Conservation (phyloP, 2,113 vertebrate species). For the Sylvia atricapilla region DNA sequence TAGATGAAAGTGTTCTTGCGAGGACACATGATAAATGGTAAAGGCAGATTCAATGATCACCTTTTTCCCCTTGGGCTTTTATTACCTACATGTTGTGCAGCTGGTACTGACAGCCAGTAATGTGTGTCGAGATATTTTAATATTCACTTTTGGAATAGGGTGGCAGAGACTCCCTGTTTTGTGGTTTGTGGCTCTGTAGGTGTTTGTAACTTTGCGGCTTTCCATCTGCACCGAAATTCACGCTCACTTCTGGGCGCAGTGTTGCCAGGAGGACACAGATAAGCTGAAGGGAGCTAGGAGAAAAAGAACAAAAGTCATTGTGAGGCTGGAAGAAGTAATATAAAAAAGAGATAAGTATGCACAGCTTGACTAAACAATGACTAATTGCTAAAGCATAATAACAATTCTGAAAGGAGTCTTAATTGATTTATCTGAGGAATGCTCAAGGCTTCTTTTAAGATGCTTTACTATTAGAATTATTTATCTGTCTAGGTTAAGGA, state of each 20-base stretch:
- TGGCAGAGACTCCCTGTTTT: neutral
- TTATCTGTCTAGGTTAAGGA: constrained; percentile 12
- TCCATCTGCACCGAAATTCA: neutral
- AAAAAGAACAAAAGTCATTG: constrained; percentile 20
- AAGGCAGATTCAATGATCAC: neutral
- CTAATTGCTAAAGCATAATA: constrained; percentile 38
- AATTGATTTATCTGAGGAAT: constrained; percentile 56
- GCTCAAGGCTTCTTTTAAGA: constrained; percentile 23
- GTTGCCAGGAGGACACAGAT: neutral
- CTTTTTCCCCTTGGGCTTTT: neutral
- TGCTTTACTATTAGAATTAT: constrained; percentile 21
- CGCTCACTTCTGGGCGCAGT: neutral
- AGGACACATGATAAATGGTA: neutral
- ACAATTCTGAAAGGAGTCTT: constrained; percentile 34
- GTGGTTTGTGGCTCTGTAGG: neutral
- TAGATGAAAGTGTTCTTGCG: constrained; percentile 1
- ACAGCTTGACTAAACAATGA: constrained; percentile 42
- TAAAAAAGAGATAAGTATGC: constrained; percentile 43
- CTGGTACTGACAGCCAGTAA: neutral
- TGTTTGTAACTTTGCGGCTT: neutral
- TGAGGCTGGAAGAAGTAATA: neutral
- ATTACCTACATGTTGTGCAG: neutral
- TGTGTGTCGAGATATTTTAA: neutral
- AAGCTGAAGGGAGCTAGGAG: neutral
- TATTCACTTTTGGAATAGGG: neutral